Percentiles rank a stretch among this genome's conserved stretches.
Evolutionary conservation across 2,888 invertebrate genomes (phyloP).

Genomic region (Cerceris ruficornis): DNA sequence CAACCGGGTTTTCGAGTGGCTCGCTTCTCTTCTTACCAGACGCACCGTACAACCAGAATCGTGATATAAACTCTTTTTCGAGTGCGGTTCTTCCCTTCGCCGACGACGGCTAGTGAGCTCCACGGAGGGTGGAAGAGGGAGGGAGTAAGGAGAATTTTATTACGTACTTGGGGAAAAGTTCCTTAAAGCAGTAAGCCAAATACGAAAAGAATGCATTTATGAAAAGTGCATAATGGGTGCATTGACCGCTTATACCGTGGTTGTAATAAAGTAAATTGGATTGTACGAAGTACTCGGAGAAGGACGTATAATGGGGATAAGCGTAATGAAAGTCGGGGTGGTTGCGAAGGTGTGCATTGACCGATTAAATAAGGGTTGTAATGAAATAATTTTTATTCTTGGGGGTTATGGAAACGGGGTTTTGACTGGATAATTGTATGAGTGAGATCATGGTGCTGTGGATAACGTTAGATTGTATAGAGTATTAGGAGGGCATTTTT

Average conservation of each 20-base stretch:
- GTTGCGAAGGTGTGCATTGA: too few species aligned
- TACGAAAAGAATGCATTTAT: conserved; percentile 25
- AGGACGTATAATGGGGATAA: too few species aligned
- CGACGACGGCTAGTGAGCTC: not conserved
- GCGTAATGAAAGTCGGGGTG: too few species aligned
- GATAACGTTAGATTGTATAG: too few species aligned
- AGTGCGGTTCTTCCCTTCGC: conserved; percentile 7
- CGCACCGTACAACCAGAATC: conserved; percentile 22
- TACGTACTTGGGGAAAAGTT: conserved; percentile 36
- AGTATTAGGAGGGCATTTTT: too few species aligned
- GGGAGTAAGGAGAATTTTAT: conserved; percentile 30
- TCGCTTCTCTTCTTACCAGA: conserved; percentile 25
- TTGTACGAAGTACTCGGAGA: too few species aligned
- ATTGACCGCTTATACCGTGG: conserved; percentile 1
- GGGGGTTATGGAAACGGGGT: too few species aligned
- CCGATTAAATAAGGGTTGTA: too few species aligned
- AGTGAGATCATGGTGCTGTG: too few species aligned
- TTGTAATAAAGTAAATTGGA: too few species aligned
- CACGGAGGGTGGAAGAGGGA: conserved; percentile 1
- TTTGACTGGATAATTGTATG: too few species aligned
- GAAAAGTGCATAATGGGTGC: conserved; percentile 11
- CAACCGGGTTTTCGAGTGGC: conserved; percentile 31
- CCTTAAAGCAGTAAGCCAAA: conserved; percentile 15
- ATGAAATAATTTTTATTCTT: too few species aligned
- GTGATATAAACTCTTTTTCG: conserved; percentile 35